Evolutionary conservation across 2,797 vertebrate genomes (phyloP), one percentile per base, ranked within the genome.

Genomic region (Manis pentadactyla): DNA sequence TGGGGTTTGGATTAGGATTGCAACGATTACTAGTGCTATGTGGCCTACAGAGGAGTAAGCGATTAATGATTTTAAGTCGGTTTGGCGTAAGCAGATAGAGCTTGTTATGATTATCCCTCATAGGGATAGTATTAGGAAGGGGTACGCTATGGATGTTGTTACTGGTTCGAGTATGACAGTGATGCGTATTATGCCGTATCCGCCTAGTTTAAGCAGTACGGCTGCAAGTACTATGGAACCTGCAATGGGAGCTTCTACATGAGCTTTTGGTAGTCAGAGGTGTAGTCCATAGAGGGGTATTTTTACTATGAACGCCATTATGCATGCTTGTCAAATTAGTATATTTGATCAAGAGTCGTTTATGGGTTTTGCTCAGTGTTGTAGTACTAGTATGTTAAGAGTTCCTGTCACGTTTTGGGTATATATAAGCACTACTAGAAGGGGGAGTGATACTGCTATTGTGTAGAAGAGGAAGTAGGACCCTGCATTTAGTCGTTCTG

Each of bases 231-330:
- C 14, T 31, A 98, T 98, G 0, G 98, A 98, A 0, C 97, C 97
- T 0, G 98, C 98, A 0, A 98, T 42, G 0, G 98, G 98, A 0
- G 97, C 98, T 5, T 99, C 98, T 0, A 98, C 93, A 0, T 98
- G 98, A 0, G 98, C 98, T 85, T 98, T 98, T 0, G 98, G 98
- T 0, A 98, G 13, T 85, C 98, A n/a, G n/a, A n/a, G n/a, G n/a
- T n/a, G n/a, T n/a, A n/a, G n/a, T n/a, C n/a, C n/a, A n/a, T n/a
- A n/a, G 98, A 99, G 68, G 0, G 98, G 98, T 5, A 98, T 98
- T 97, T 98, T 98, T 0, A 98, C 97, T 12, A 98, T 0, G 0
- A 98, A 98, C 0, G 98, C 98, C 0, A 96, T 0, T 0, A 98
- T 0, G 0, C 96, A 97, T 0, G 78, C 96, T 0, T 55, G 1